phyloP scores from a whole-genome alignment of 2,797 vertebrate species.

The Vultur gryphus region DNA sequence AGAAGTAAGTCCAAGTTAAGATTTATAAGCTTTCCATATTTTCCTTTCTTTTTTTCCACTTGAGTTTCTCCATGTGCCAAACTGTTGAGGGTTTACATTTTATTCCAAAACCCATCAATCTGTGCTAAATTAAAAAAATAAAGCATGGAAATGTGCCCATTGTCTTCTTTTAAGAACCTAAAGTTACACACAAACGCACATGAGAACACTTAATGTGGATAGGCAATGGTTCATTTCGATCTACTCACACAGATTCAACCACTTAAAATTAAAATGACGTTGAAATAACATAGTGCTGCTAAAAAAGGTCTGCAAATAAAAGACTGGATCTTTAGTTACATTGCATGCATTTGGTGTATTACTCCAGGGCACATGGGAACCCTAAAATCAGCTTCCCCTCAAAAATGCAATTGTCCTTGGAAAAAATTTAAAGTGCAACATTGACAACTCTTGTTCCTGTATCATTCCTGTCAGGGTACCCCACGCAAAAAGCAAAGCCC shows the following conservation, averaged over 20 bases:
- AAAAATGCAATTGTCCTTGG: not conserved
- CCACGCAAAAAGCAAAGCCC: not conserved
- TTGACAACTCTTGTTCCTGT: not conserved
- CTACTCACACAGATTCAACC: not conserved
- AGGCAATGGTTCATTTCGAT: not conserved
- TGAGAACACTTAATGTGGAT: not conserved
- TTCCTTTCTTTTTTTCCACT: constrained; percentile 62
- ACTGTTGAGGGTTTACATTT: constrained; percentile 67
- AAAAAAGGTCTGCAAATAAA: not conserved
- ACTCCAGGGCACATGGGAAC: not conserved
- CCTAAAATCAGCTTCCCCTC: not conserved
- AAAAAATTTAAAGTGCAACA: fast-evolving
- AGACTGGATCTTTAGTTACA: not conserved
- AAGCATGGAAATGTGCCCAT: constrained; percentile 59
- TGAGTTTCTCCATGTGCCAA: constrained; percentile 46
- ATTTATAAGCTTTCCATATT: constrained; percentile 72
- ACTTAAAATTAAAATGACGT: not conserved
- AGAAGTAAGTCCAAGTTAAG: constrained; percentile 58
- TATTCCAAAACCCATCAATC: constrained; percentile 64
- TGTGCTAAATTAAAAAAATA: constrained; percentile 64
- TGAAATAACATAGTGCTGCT: not conserved
- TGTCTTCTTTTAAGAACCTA: constrained; percentile 25
- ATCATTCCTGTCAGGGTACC: not conserved
- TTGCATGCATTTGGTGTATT: not conserved
- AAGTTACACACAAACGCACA: not conserved